phyloP scores from a whole-genome alignment of 2,888 invertebrate genomes.

The Andrena camellia region DNA sequence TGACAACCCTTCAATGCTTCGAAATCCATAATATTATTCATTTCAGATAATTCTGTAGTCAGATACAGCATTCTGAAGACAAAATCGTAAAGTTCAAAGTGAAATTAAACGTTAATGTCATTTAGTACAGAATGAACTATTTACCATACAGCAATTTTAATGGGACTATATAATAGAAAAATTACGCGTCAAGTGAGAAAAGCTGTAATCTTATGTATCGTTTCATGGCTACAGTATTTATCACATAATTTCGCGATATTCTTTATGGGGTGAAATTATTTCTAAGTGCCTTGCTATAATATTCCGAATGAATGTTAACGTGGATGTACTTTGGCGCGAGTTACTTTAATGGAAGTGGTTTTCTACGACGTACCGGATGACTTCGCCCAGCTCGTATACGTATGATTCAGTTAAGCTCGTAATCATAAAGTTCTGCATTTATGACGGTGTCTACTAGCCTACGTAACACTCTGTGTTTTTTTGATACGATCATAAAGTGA shows the following conservation, averaged over 20 bases:
- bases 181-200: background rate
- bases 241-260: conserved; percentile 30
- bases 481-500: conserved; percentile 34
- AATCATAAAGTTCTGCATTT: conserved; percentile 64
- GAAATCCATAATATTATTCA: too few relatives aligned
- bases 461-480: conserved; percentile 15
- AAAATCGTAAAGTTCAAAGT: too few relatives aligned
- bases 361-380: conserved; percentile 51
- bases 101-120: too few relatives aligned
- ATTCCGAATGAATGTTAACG: conserved; percentile 49
- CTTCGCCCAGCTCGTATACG: conserved; percentile 51
- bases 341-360: conserved; percentile 64
- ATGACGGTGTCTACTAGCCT: conserved; percentile 41
- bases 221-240: conserved; percentile 20
- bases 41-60: too few relatives aligned
- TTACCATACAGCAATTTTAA: too few relatives aligned
- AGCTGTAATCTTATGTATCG: background rate
- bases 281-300: conserved; percentile 29
- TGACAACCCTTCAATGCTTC: too few relatives aligned
- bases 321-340: conserved; percentile 46
- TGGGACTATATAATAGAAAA: too few relatives aligned
- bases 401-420: conserved; percentile 62
- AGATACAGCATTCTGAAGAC: too few relatives aligned
- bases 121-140: too few relatives aligned
- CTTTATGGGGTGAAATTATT: conserved; percentile 43